Evolutionary conservation across 2,888 invertebrate genomes (phyloP).

Genomic region (Lycaena phlaeas): DNA sequence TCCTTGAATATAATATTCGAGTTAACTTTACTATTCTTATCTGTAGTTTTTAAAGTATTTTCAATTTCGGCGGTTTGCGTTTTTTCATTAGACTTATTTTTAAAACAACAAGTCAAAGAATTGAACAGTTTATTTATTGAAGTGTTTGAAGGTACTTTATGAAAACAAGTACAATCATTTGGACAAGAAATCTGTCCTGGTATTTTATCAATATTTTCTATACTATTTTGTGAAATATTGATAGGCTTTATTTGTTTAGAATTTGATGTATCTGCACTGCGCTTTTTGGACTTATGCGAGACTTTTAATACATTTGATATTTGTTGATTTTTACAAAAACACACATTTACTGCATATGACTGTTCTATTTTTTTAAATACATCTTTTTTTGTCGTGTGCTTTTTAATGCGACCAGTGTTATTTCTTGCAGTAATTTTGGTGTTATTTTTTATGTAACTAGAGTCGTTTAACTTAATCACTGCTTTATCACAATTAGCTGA

Average conservation of each 20-base stretch:
- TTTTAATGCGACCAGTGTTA: conserved; percentile 13
- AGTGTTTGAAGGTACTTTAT: conserved; percentile 47
- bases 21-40: conserved; percentile 12
- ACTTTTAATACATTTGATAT: conserved; percentile 19
- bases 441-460: neutral
- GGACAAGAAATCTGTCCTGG: conserved; percentile 25
- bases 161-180: conserved; percentile 42
- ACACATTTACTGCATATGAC: conserved; percentile 47
- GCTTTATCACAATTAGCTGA: neutral
- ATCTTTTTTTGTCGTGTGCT: conserved; percentile 15
- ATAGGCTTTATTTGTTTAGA: too few relatives aligned
- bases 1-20: too few relatives aligned
- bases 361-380: conserved; percentile 24
- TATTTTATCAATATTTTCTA: conserved; percentile 15
- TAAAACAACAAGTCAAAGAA: conserved; percentile 31
- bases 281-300: conserved; percentile 22
- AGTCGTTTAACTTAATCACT: neutral
- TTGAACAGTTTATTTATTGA: conserved; percentile 49
- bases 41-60: conserved; percentile 3
- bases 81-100: too few relatives aligned
- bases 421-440: conserved; percentile 9
- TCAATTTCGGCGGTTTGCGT: too few relatives aligned
- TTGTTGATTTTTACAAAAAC: conserved; percentile 38
- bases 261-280: conserved; percentile 15
- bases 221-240: conserved; percentile 13